Evolutionary conservation across 2,888 invertebrate genomes (phyloP).

Genomic region (Scrobipalpa costella): DNA sequence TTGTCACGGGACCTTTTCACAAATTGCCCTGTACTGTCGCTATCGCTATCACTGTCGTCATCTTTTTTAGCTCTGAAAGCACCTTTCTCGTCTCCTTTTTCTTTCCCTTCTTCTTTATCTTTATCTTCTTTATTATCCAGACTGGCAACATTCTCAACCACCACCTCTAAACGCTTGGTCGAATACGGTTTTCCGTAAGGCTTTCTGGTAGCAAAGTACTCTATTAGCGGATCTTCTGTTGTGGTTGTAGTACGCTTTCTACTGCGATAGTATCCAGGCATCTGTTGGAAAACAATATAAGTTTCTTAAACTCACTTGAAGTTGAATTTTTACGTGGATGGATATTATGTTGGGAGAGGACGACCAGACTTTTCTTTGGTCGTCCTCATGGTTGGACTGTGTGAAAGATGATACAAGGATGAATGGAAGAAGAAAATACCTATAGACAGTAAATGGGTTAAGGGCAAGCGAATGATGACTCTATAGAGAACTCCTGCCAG

Average conservation of each 20-base stretch:
- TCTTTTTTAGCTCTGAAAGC: neutral
- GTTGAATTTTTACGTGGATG: too few relatives aligned
- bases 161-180: neutral
- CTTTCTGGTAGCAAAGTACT: neutral
- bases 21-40: neutral
- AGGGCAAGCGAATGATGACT: too few relatives aligned
- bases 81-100: neutral
- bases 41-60: too few relatives aligned
- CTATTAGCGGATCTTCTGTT: conserved; percentile 10
- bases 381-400: too few relatives aligned
- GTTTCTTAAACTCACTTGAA: neutral
- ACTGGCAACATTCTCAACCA: too few relatives aligned
- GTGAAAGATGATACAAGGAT: too few relatives aligned
- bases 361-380: too few relatives aligned
- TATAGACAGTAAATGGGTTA: too few relatives aligned
- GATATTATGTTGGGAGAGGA: too few relatives aligned
- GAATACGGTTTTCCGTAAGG: neutral
- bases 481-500: too few relatives aligned
- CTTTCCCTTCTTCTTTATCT: neutral
- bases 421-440: too few relatives aligned
- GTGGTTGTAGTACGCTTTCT: conserved; percentile 22
- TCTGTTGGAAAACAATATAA: conserved; percentile 19
- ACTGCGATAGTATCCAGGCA: conserved; percentile 26
- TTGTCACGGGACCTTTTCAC: neutral
- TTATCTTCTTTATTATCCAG: too few relatives aligned